These are phyloP conservation scores for Thinocorus orbignyianus DNA, from an alignment of 2,113 vertebrate genomes.

Conservation along the genomic window DNA sequence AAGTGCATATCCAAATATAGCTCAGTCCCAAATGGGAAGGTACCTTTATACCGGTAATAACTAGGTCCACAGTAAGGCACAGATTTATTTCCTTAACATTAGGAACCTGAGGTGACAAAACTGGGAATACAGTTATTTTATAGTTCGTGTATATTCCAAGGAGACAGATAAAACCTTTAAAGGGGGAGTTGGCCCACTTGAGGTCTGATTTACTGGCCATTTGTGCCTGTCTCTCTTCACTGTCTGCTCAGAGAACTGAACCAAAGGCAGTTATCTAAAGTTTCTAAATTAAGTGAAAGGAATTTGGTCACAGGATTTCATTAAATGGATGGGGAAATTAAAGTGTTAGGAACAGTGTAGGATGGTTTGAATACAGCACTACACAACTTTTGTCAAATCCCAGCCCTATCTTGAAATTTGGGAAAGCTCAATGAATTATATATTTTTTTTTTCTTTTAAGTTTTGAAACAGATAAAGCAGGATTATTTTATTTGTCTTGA, in stretches of 20 bases:
- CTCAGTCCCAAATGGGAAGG: neutral
- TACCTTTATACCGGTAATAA: conserved; percentile 48
- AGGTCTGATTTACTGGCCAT: neutral
- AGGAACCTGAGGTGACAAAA: conserved; percentile 16
- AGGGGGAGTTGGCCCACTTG: neutral
- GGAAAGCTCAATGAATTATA: neutral
- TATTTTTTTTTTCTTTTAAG: neutral
- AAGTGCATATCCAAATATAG: conserved; percentile 61
- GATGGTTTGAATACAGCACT: neutral
- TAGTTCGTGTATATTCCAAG: neutral
- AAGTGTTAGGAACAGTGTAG: neutral
- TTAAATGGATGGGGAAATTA: neutral
- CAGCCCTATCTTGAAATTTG: neutral
- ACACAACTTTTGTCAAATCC: neutral
- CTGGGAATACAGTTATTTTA: neutral
- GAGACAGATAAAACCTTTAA: neutral
- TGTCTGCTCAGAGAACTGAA: neutral
- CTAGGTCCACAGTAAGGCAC: conserved; percentile 32
- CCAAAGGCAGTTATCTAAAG: neutral
- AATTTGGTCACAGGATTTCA: neutral
- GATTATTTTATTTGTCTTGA: neutral
- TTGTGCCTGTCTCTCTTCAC: neutral
- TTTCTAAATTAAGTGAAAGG: neutral
- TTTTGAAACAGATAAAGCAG: neutral
- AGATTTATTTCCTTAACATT: conserved; percentile 23